Conservation (phyloP, 1,140 invertebrate species). For the Pentalonia nigronervosa region DNA sequence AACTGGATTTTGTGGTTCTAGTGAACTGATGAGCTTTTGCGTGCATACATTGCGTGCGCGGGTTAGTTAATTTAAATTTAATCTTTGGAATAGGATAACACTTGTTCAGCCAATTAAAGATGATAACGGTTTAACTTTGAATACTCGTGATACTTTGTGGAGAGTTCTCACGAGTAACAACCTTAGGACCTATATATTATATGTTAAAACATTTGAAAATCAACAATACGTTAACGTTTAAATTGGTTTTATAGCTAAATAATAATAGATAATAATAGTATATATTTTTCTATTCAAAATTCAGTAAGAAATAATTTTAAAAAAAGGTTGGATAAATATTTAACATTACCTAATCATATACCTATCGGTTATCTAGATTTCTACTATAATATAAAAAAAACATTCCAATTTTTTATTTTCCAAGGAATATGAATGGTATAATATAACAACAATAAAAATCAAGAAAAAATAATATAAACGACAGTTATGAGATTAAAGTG, state of each 20-base stretch:
- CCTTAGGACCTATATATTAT: background rate
- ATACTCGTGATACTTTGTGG: background rate
- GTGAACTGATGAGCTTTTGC: conserved; percentile 18
- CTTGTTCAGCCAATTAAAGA: conserved; percentile 31
- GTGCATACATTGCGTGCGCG: background rate
- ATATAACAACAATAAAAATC: background rate
- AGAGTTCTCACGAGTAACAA: background rate
- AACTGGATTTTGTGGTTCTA: conserved; percentile 2
- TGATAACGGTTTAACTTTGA: background rate
- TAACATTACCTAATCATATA: background rate
- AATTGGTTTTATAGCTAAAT: background rate
- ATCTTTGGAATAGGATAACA: background rate
- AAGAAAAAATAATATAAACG: background rate
- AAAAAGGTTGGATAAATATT: background rate
- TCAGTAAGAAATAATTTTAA: background rate
- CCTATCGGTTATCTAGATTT: background rate
- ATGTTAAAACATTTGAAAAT: background rate
- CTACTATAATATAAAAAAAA: background rate
- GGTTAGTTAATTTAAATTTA: conserved; percentile 47
- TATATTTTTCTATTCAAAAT: background rate
- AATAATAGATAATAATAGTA: background rate
- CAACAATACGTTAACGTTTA: background rate
- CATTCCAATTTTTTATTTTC: background rate
- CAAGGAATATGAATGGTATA: background rate
- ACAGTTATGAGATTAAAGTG: background rate